phyloP scores from a whole-genome alignment of 2,888 invertebrate species.

The Trachelus stipa region DNA sequence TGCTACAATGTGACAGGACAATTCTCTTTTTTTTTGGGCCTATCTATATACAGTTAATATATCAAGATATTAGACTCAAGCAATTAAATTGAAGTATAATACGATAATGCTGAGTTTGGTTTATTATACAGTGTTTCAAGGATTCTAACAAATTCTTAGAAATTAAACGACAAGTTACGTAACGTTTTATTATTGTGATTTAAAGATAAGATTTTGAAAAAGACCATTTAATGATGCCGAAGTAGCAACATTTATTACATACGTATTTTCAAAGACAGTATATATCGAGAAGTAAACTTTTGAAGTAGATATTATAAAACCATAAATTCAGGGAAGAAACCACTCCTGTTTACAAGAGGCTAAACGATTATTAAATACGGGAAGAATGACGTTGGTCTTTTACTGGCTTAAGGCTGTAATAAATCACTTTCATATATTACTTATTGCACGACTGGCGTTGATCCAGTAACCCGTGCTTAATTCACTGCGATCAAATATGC shows the following conservation, averaged over 20 bases:
- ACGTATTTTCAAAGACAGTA: background rate
- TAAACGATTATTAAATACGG: background rate
- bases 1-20: background rate
- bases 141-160: background rate
- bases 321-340: background rate
- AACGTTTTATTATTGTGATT: background rate
- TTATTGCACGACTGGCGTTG: background rate
- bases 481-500: background rate
- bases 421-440: background rate
- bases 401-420: background rate
- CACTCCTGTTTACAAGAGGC: background rate
- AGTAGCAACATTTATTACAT: background rate
- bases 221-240: background rate
- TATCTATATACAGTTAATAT: background rate
- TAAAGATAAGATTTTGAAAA: background rate
- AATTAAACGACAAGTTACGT: background rate
- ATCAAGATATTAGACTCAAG: background rate
- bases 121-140: background rate
- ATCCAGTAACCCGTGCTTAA: background rate
- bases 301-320: background rate
- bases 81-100: background rate
- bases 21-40: background rate
- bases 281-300: background rate
- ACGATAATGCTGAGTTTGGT: background rate
- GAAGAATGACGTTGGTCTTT: background rate